These are phyloP conservation scores for Oscheius onirici DNA, from an alignment of 2,888 invertebrate species.

Conservation along the genomic window DNA sequence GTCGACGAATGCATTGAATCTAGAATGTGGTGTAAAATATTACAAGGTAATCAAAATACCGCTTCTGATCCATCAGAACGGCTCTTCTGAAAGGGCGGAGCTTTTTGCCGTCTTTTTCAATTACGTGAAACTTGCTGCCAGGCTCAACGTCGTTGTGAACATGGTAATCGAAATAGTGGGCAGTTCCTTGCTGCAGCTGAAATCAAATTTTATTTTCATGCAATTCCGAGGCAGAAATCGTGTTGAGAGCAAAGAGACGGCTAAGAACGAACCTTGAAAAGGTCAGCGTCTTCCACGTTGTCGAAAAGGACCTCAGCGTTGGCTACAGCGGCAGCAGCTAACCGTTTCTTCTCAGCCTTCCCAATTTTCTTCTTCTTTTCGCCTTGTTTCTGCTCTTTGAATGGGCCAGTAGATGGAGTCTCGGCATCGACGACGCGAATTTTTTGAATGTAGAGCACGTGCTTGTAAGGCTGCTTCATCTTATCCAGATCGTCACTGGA, in stretches of 20 bases:
- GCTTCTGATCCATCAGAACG: constrained; percentile 44
- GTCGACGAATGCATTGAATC: constrained; percentile 30
- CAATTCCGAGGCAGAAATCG: neutral
- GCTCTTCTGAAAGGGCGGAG: constrained; percentile 62
- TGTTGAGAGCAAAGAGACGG: neutral
- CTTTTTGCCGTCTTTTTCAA: constrained; percentile 57
- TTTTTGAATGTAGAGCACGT: constrained; percentile 55
- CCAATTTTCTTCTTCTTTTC: constrained; percentile 57
- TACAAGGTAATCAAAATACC: no score
- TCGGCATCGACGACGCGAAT: constrained; percentile 41
- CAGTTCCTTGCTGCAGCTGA: constrained; percentile 36
- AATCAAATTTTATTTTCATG: constrained; percentile 11
- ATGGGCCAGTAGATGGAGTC: neutral
- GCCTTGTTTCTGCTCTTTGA: neutral
- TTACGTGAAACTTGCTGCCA: constrained; percentile 63
- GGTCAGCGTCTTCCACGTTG: constrained; percentile 60
- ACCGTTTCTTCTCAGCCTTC: constrained; percentile 59
- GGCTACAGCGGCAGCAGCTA: constrained; percentile 52
- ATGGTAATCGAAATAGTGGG: constrained; percentile 61
- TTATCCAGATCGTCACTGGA: constrained; percentile 39
- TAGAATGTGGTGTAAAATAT: neutral
- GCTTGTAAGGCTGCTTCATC: constrained; percentile 37
- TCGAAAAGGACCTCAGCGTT: constrained; percentile 58
- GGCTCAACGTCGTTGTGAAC: constrained; percentile 67
- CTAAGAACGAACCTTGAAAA: constrained; percentile 46